Base-by-base conservation (phyloP, 23 tunicate species). In the Oikopleura dioica region DNA sequence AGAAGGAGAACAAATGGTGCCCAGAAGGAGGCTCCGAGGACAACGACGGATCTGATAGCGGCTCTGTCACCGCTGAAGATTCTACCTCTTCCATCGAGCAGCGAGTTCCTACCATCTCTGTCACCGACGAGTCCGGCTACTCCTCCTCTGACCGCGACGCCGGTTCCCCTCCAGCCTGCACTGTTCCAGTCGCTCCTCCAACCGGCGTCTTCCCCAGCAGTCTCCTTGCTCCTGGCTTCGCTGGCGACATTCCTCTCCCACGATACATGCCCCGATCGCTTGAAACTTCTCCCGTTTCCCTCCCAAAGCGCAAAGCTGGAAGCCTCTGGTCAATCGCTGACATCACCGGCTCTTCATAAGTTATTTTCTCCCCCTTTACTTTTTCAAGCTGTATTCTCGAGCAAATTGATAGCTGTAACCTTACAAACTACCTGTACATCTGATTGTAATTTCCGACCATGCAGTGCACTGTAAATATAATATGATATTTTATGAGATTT, bases 1-100 rank as follows among this genome's bases (percentile, higher is more conserved):
- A 89, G 75, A 89, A 89, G 75, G 96, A 89, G 84, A 89, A 89
- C 76, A 82, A 84, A 82, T 44, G 55, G 55, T 44, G 16, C 16
- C 55, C 55, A 44, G 55, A 44, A 9, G 55, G 55, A 9, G 9
- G 16, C 16, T 44, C 16, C 55, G 55, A 44, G 16, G 55, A 44
- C 16, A 9, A 9, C 55, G 55, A 44, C 9, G 16, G 16, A 9
- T 9, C 16, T 16, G 55, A 44, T 9, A 9, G 16, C 16, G 55
- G 55, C 55, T 9, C 55, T 44, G n/a, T n/a, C n/a, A n/a, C n/a
- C n/a, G 9, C 55, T 44, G 55, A 44, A 44, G 55, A 44, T 9
- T 9, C 55, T 16, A 16, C 55, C 55, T 9, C 55, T 16, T 9
- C 55, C 55, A 16, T 44, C 55, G 55, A 44, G 55, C 55, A 44